Evolutionary conservation across 2,888 invertebrate species (phyloP), one percentile per base, ranked within the genome.

Genomic region (Petrophora chlorosata): DNA sequence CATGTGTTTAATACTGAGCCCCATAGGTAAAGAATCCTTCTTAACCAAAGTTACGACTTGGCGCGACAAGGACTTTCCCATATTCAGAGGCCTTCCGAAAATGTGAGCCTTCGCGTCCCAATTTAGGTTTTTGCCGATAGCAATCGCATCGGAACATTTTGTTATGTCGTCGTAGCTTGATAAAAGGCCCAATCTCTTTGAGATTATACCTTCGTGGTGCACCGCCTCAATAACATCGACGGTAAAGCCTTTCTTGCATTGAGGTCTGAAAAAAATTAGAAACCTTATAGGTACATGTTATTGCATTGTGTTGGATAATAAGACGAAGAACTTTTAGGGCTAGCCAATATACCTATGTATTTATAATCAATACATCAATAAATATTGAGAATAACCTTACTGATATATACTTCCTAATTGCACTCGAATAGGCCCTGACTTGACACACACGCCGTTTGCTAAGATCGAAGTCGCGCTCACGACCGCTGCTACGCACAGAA

Each of bases 401-500:
- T 78, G 67, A 9, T 56, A 53, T 15, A 58, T 57, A 52, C 65
- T 79, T 46, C 88, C 88, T 35, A 85, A 46, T 29, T 68, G 70
- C 48, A 88, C 56, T 3, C 76, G 69, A 41, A 85, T 67, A 4
- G 83, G 79, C 12, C 83, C 85, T 13, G 79, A 76, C 59, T 73
- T 79, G 3, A 75, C 63, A 55, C 88, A 88, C 7, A 82, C 65
- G 10, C 79, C 80, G 53, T 72, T 79, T 2, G 79, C 80, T 14
- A 89, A 43, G 28, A 88, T 74, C 25, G 80, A 76, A 23, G 61
- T 73, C 1, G 56, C 43, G 47, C 79, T 78, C 1, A 89, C 53
- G 10, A 86, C 74, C 10, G 85, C 88, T 8, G 86, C 88, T 5
- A 89, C 60, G 50, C 89, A 89, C 33, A 89, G 60, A 12, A 86